Percentiles rank a stretch among this genome's conserved stretches.
These are phyloP conservation scores for Brachyrhaphis roseni DNA, from an alignment of 2,797 vertebrate genomes.

Conservation along the genomic window DNA sequence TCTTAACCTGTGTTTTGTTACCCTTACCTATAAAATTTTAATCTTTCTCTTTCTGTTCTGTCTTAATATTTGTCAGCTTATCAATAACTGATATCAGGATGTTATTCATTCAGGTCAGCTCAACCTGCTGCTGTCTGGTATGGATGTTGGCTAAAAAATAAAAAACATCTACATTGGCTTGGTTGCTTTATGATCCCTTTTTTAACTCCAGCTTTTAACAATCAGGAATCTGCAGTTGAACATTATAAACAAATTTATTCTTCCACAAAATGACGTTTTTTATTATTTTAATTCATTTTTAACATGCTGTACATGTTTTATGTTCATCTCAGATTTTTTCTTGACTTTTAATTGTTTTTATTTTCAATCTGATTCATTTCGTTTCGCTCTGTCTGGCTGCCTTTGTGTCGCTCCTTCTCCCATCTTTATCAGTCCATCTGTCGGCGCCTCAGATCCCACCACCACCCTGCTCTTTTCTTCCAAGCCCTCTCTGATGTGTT, in stretches of 20 bases:
- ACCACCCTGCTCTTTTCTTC: conserved; percentile 34
- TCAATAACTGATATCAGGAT: background rate
- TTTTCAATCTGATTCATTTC: background rate
- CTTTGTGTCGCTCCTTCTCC: conserved; percentile 11
- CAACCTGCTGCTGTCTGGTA: background rate
- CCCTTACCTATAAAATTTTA: background rate
- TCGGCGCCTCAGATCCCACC: conserved; percentile 38
- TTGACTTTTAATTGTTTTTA: background rate
- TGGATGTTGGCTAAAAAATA: background rate
- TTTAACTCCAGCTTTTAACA: background rate
- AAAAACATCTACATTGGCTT: background rate
- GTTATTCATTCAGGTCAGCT: background rate
- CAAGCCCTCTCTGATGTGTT: conserved; percentile 63
- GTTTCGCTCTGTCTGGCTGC: background rate
- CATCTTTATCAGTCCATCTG: conserved; percentile 41
- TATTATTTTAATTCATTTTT: background rate
- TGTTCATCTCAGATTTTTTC: no score
- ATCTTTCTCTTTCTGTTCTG: background rate
- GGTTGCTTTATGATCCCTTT: background rate
- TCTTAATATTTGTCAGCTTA: background rate
- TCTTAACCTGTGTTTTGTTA: background rate
- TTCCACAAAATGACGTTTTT: background rate
- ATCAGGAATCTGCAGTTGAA: background rate
- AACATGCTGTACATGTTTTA: background rate
- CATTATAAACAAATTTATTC: background rate